These are phyloP conservation scores for Pangasius larnaudii DNA, from an alignment of 2,797 vertebrate species.

Conservation along the genomic window DNA sequence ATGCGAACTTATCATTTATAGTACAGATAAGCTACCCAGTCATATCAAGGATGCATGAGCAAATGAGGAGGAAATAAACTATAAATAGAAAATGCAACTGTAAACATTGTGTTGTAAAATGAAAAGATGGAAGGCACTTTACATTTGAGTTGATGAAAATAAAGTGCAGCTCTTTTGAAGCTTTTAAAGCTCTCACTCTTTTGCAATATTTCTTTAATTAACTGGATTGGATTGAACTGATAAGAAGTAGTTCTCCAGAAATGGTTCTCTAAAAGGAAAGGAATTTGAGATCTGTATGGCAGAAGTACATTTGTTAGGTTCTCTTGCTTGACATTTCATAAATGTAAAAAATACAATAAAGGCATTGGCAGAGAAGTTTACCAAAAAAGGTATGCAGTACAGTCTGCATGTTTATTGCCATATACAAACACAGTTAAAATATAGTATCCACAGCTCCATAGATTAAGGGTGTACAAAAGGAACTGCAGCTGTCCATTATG, in stretches of 20 bases:
- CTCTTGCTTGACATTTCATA: neutral
- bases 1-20: neutral
- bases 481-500: neutral
- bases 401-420: neutral
- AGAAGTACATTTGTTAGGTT: neutral
- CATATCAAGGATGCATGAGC: constrained; percentile 1
- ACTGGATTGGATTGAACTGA: neutral
- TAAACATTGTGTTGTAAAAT: neutral
- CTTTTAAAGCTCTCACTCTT: neutral
- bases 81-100: neutral
- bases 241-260: neutral
- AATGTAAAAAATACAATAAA: neutral
- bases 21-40: neutral
- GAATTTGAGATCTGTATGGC: neutral
- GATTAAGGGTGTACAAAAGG: neutral
- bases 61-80: neutral
- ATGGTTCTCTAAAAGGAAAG: neutral
- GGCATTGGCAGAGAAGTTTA: neutral
- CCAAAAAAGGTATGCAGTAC: too few species aligned
- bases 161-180: neutral
- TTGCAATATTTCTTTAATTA: neutral
- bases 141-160: neutral
- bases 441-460: neutral
- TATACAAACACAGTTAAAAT: neutral
- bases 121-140: neutral